These are phyloP conservation scores for Petromus typicus DNA, from an alignment of 2,113 vertebrate species.

Conservation along the genomic window DNA sequence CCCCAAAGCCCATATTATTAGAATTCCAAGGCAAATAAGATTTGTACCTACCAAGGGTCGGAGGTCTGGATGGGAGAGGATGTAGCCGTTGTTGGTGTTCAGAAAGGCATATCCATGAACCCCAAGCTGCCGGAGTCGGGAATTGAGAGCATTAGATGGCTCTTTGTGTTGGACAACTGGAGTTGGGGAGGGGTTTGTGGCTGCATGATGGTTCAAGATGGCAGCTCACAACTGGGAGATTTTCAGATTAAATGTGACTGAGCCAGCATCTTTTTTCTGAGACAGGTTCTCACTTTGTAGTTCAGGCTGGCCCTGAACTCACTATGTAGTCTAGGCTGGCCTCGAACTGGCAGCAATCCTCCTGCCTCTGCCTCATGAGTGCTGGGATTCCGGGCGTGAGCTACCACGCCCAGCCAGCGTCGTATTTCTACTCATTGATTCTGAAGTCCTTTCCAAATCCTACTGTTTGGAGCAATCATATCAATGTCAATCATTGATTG, in stretches of 20 bases:
- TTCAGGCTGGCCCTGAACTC: no score
- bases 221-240: not conserved
- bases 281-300: no score
- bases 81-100: constrained; percentile 97
- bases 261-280: no score
- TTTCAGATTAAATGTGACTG: not conserved
- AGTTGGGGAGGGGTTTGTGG: no score
- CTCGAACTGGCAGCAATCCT: no score
- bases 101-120: constrained; percentile 96
- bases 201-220: rapidly evolving
- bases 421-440: no score
- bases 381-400: no score
- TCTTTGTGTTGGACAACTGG: not conserved
- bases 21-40: not conserved
- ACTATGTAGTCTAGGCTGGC: no score
- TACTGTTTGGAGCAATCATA: no score
- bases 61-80: constrained; percentile 97
- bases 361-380: no score
- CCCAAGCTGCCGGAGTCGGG: constrained; percentile 90
- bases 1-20: not conserved
- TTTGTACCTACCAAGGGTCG: constrained; percentile 92
- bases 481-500: no score
- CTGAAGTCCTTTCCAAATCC: not conserved
- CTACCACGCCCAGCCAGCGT: no score
- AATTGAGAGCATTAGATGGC: not conserved